Evolutionary conservation across 2,888 invertebrate species (phyloP), one percentile per base, ranked within the genome.

Genomic region (Temnothorax ravouxi): DNA sequence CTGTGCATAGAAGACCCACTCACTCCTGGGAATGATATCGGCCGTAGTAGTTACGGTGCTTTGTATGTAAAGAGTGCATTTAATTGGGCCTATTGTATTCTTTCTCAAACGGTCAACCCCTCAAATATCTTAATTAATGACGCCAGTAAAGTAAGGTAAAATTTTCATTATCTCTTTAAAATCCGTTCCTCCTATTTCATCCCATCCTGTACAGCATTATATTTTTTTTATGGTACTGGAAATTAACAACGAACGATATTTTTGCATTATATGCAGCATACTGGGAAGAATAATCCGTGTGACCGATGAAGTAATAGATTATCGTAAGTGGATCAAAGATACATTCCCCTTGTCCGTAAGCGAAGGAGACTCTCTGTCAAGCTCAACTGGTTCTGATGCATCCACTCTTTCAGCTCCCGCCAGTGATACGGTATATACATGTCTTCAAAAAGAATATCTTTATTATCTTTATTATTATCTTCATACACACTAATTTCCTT

Each of bases 1-100:
- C 96, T 99, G 88, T 99, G 99, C 94, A 99, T 99, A 91, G 99
- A 99, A 95, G 99, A 99, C 96, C 99, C 99, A 34, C 96, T 99
- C 62, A 98, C 98, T 87, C 97, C 98, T 21, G 99, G 98, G 89
- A 99, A 99, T 95, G 99, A 99, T 95, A 99, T 99, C 94, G 99
- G 99, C 11, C 97, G 99, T 91, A 99, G 99, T 95, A 99, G 99
- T 93, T 99, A 99, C 95, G 99, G 99, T 84, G 98, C 98, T 88
- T 95, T 99, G 91, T 97, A 98, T 94, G 97, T 97, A 92, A 98
- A 98, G 95, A 97, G 98, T 95, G 99, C 99, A 86, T 99, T 99
- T 96, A 99, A 99, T 95, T 98, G 98, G 96, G 99, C 99, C 85
- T 99, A 98, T 95, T 97, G 97, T 87, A 97, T 97, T 91, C 96